A percentile compares a stretch with the other conserved stretches of the same genome.
Conservation (phyloP, 2,888 invertebrate genomes). For the Nomada fucata region DNA sequence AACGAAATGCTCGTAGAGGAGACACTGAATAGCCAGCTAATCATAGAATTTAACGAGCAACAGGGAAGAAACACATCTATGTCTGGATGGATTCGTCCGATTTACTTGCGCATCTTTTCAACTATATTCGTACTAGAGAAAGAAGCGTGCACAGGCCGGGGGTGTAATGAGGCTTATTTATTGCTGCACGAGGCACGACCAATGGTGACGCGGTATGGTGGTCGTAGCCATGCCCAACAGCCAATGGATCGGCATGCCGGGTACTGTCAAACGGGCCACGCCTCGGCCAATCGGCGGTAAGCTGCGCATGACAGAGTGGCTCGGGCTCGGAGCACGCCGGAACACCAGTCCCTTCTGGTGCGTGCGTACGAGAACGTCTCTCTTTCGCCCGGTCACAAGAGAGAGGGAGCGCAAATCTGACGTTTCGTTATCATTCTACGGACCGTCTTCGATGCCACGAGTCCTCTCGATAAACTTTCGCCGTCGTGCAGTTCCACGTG, state of each 20-base stretch:
- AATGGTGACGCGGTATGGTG: conserved; percentile 74
- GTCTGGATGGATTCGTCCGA: conserved; percentile 57
- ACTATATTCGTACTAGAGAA: conserved; percentile 31
- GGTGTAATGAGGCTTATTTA: conserved; percentile 77
- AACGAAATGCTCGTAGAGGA: neutral
- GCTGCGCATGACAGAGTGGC: conserved; percentile 72
- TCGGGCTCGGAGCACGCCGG: conserved; percentile 56
- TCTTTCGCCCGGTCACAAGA: conserved; percentile 55
- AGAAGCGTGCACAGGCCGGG: conserved; percentile 45
- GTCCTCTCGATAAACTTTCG: neutral
- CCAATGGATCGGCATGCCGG: conserved; percentile 69
- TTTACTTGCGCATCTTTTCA: conserved; percentile 52
- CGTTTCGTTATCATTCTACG: conserved; percentile 39
- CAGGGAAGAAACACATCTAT: conserved; percentile 31
- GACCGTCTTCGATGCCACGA: neutral
- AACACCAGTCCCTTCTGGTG: conserved; percentile 79
- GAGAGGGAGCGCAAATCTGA: conserved; percentile 48
- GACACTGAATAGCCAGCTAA: conserved; percentile 35
- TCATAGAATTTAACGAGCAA: conserved; percentile 57
- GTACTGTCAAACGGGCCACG: conserved; percentile 67
- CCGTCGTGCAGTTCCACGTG: conserved; percentile 22
- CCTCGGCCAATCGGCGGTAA: conserved; percentile 70
- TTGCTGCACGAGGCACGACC: conserved; percentile 58
- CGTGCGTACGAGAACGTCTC: conserved; percentile 79
- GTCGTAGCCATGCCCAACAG: conserved; percentile 73